phyloP scores from a whole-genome alignment of 53 echinoderm and acorn worm species.

The Stichopus horrens region DNA sequence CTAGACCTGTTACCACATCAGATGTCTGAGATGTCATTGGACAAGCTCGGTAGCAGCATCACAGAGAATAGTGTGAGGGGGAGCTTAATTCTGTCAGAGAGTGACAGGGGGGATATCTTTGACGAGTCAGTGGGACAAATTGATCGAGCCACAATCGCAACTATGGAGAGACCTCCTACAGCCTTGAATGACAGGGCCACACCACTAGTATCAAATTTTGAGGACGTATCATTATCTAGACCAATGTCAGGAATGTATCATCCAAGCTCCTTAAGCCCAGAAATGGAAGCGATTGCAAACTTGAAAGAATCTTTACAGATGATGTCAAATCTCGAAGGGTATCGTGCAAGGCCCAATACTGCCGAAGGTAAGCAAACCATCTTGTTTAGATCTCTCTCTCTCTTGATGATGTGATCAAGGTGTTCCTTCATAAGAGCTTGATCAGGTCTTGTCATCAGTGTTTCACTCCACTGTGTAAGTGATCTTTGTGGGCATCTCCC shows the following conservation, averaged over 20 bases:
- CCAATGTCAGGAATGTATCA: neutral
- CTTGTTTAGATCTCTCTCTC: neutral
- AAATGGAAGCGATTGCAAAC: neutral
- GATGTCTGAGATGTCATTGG: neutral
- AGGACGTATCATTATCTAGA: neutral
- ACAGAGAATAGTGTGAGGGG: constrained; percentile 28
- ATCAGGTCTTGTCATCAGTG: too few species aligned
- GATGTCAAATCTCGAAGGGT: constrained; percentile 54
- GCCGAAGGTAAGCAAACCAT: constrained; percentile 62
- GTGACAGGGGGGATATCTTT: neutral
- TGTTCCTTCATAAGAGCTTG: neutral
- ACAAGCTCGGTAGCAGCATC: constrained; percentile 8
- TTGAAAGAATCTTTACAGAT: constrained; percentile 12
- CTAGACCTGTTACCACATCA: neutral
- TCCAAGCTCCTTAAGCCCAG: neutral
- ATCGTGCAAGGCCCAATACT: constrained; percentile 83
- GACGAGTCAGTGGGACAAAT: neutral
- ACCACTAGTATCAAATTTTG: neutral
- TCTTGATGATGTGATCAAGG: neutral
- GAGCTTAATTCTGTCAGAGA: constrained; percentile 25
- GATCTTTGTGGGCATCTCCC: too few species aligned
- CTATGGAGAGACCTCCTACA: neutral
- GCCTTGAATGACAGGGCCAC: neutral
- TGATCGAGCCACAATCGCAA: neutral
- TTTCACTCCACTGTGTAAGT: too few species aligned